Base-by-base conservation (phyloP, 1,140 invertebrate species). In the Drosophila pandora region DNA sequence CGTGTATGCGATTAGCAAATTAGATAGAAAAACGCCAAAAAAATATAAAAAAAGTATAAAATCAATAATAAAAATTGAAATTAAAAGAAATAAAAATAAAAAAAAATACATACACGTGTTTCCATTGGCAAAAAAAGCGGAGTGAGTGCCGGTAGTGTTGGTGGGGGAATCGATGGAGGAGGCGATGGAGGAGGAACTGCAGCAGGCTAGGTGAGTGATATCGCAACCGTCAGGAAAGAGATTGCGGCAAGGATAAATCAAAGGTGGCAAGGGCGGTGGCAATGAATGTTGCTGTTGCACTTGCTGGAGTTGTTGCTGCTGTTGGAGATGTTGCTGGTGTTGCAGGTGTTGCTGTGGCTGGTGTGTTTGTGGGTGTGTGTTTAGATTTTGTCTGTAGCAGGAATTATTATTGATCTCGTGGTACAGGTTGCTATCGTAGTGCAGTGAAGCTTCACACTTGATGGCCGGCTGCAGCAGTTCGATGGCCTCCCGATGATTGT, bases 211-310 rank as follows among this genome's bases (percentile, higher is more conserved):
- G 57, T 89, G 77, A 50, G 72, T 80, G 39, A 90, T 90, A 69
- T 90, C 88, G 62, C 88, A 90, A 60, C 88, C 88, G 58, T 84
- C 88, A 52, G 88, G 88, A 60, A 90, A 90, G n/a, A 90, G 74
- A 70, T 90, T 90, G 55, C 88, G 88, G 56, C 88, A 90, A 30
- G 88, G 88, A 82, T 90, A 90, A 39, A 90, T 90, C 22, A 84
- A 50, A 2, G 85, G 68, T 41, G 85, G 70, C 57, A 71, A 59
- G 10, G 65, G 70, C 13, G 72, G 61, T 43, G 71, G 60, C 70
- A 74, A 28, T 2, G 55, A 32, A 50, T 61, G 39, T 10, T 52
- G 75, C 22, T 25, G 72, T 10, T 58, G 60, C 12, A 2, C 2
- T 3, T 57, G 59, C 1, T 48, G 37, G 0, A 25, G 71, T 4